Evolutionary conservation across 1,140 invertebrate genomes (phyloP).

Genomic region (Laupala kohalensis): DNA sequence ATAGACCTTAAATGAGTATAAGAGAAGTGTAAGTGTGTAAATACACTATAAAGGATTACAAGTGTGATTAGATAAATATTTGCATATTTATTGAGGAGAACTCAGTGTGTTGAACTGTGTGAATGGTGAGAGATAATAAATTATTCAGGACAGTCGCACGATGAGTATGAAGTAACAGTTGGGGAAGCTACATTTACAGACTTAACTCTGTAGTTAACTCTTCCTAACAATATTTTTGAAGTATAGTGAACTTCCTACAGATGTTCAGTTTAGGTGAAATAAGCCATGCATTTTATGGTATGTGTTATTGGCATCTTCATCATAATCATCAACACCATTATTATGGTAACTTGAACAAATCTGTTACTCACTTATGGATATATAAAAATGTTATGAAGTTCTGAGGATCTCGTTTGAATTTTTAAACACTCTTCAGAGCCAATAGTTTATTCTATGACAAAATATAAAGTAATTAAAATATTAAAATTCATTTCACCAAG

Average conservation of each 20-base stretch:
- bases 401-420: background rate
- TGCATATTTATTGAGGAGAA: background rate
- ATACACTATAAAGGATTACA: background rate
- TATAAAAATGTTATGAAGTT: background rate
- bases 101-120: background rate
- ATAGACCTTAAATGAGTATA: constrained; percentile 23
- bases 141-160: background rate
- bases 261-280: background rate
- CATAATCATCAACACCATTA: background rate
- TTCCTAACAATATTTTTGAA: too few species aligned
- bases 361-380: background rate
- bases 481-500: too few species aligned
- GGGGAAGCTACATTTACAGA: too few species aligned
- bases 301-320: background rate
- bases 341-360: background rate
- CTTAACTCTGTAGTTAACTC: too few species aligned
- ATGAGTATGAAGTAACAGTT: too few species aligned
- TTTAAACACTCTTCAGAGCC: background rate
- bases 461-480: background rate
- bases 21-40: background rate
- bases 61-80: background rate
- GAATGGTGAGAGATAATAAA: background rate
- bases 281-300: background rate
- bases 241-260: background rate
- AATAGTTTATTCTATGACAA: background rate